Conservation (phyloP, 2,888 invertebrate genomes). For the Papilio protenor region DNA sequence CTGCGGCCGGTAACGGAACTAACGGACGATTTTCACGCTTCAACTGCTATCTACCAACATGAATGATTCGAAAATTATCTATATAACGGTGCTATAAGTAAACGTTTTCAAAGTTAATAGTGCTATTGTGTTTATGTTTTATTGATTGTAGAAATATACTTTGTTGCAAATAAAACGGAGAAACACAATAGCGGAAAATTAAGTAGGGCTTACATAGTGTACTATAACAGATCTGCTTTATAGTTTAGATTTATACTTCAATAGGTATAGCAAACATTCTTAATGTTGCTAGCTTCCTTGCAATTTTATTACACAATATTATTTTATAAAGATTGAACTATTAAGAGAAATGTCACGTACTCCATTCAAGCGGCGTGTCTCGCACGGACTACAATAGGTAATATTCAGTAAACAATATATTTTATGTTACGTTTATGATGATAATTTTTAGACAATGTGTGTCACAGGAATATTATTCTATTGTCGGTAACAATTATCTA, state of each 20-base stretch:
- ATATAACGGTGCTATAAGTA: conserved; percentile 41
- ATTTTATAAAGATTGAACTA: conserved; percentile 11
- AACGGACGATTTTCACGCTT: conserved; percentile 72
- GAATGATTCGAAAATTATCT: conserved; percentile 53
- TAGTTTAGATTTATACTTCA: background rate
- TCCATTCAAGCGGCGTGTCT: conserved; percentile 28
- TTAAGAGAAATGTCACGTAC: conserved; percentile 35
- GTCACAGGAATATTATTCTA: conserved; percentile 17
- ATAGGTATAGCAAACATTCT: too few species aligned
- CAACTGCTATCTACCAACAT: conserved; percentile 58
- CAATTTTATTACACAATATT: background rate
- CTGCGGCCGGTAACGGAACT: conserved; percentile 65
- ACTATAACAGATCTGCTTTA: background rate
- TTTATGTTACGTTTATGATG: conserved; percentile 18
- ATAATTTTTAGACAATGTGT: conserved; percentile 38
- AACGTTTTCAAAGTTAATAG: conserved; percentile 40
- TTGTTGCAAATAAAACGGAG: conserved; percentile 24
- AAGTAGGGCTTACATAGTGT: background rate
- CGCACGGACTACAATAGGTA: conserved; percentile 23
- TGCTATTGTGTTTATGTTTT: conserved; percentile 25
- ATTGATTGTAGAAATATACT: conserved; percentile 25
- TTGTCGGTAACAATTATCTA: conserved; percentile 42
- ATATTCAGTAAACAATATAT: conserved; percentile 26
- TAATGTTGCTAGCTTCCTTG: background rate
- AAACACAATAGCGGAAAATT: background rate